phyloP scores from a whole-genome alignment of 2,888 invertebrate genomes.

The Stegophylla sp. region DNA sequence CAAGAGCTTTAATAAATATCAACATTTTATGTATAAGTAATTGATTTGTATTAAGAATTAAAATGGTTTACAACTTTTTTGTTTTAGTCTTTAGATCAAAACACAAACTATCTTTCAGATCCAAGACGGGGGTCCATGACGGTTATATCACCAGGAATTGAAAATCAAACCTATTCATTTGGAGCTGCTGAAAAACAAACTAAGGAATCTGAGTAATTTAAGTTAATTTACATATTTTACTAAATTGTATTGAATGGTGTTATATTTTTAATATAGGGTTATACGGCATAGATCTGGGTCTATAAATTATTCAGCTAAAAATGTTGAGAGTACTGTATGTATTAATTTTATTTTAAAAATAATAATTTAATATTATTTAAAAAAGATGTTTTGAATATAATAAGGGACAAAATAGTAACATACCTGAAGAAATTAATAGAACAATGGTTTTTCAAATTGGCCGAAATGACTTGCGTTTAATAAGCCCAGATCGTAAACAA shows the following conservation, averaged over 20 bases:
- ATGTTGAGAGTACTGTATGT: slow-evolving; percentile 27
- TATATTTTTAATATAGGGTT: slow-evolving; percentile 16
- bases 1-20: no score
- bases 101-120: slow-evolving; percentile 48
- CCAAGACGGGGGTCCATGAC: slow-evolving; percentile 52
- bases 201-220: slow-evolving; percentile 47
- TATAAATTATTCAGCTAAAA: slow-evolving; percentile 33
- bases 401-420: slow-evolving; percentile 43
- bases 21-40: not conserved
- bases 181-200: slow-evolving; percentile 31
- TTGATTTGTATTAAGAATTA: not conserved
- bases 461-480: slow-evolving; percentile 82
- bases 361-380: not conserved
- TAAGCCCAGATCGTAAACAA: slow-evolving; percentile 91
- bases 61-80: slow-evolving; percentile 4
- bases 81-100: slow-evolving; percentile 52
- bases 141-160: slow-evolving; percentile 51
- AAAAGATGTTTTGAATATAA: not conserved
- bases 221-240: not conserved
- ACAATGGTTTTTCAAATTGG: slow-evolving; percentile 95
- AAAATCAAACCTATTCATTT: slow-evolving; percentile 34
- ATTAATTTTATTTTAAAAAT: not conserved
- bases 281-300: slow-evolving; percentile 30
- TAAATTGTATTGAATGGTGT: not conserved
- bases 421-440: slow-evolving; percentile 76